Evolutionary conservation across 2,888 invertebrate species (phyloP).

Genomic region (Amphipyra tragopoginis): DNA sequence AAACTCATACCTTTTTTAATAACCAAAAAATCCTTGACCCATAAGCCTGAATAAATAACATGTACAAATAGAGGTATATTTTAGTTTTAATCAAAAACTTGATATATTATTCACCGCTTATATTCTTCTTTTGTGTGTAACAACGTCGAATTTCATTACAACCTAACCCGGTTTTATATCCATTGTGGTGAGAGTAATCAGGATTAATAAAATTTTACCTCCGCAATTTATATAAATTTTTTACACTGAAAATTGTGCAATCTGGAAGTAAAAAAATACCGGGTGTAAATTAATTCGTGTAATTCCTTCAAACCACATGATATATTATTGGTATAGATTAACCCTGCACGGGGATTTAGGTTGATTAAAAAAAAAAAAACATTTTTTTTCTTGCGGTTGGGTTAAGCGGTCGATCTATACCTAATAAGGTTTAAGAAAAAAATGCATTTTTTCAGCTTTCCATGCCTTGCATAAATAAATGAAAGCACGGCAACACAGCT

Average conservation of each 20-base stretch:
- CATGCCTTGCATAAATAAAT: too few relatives aligned
- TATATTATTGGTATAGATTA: too few relatives aligned
- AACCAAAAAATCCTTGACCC: conserved; percentile 5
- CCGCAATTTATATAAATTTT: conserved; percentile 44
- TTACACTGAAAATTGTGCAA: conserved; percentile 39
- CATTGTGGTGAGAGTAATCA: conserved; percentile 23
- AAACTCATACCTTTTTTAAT: too few relatives aligned
- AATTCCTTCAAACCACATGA: too few relatives aligned
- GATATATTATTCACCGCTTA: conserved; percentile 51
- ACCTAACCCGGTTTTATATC: conserved; percentile 30
- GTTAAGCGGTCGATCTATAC: too few relatives aligned
- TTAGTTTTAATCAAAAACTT: conserved; percentile 61
- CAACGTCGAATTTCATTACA: conserved; percentile 47
- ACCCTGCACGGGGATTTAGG: too few relatives aligned
- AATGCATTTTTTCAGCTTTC: too few relatives aligned
- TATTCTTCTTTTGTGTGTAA: conserved; percentile 38
- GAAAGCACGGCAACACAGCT: too few relatives aligned
- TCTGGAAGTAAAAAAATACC: conserved; percentile 27
- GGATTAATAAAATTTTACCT: conserved; percentile 47
- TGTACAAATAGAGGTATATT: conserved; percentile 24
- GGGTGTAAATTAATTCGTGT: too few relatives aligned
- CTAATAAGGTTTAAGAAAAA: too few relatives aligned
- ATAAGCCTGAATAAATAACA: conserved; percentile 35
- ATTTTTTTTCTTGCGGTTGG: too few relatives aligned
- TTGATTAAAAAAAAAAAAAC: too few relatives aligned